phyloP scores from a whole-genome alignment of 2,113 vertebrate species.

The Engystomops pustulosus region DNA sequence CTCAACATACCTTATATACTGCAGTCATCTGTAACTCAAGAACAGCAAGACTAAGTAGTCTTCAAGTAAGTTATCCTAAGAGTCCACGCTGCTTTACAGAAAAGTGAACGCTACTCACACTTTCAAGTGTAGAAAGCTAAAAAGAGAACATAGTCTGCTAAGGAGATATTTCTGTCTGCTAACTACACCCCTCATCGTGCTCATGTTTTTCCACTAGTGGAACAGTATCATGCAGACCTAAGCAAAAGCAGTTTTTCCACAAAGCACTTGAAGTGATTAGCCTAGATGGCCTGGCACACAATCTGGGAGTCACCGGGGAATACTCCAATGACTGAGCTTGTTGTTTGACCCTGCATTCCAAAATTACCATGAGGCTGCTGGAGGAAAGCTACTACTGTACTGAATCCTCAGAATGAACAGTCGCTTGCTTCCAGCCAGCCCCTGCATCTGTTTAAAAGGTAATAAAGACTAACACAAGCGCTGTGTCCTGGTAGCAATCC shows the following conservation, averaged over 20 bases:
- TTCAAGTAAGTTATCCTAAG: not conserved
- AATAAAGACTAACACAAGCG: slow-evolving; percentile 42
- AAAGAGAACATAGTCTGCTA: slow-evolving; percentile 73
- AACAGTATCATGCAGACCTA: slow-evolving; percentile 77
- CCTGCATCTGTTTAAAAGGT: slow-evolving; percentile 57
- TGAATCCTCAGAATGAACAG: slow-evolving; percentile 60
- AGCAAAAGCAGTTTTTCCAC: slow-evolving; percentile 82
- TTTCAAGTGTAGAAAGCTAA: slow-evolving; percentile 76
- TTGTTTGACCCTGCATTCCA: slow-evolving; percentile 86
- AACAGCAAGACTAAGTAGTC: not conserved
- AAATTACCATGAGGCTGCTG: slow-evolving; percentile 73
- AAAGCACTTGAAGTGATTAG: slow-evolving; percentile 74
- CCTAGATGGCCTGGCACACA: slow-evolving; percentile 72
- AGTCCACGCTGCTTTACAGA: slow-evolving; percentile 64
- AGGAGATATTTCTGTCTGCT: slow-evolving; percentile 78
- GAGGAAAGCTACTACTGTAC: slow-evolving; percentile 66
- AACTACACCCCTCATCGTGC: slow-evolving; percentile 76
- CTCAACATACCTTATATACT: slow-evolving; percentile 19
- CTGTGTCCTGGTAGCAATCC: slow-evolving; percentile 13
- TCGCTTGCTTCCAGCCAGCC: slow-evolving; percentile 62
- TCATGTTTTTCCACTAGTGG: slow-evolving; percentile 83
- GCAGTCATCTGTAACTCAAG: not conserved
- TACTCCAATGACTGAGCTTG: slow-evolving; percentile 77
- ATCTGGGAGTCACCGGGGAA: slow-evolving; percentile 75
- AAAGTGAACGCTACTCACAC: slow-evolving; percentile 77